Evolutionary conservation across 2,113 vertebrate species (phyloP).

Genomic region (Zapornia atra): DNA sequence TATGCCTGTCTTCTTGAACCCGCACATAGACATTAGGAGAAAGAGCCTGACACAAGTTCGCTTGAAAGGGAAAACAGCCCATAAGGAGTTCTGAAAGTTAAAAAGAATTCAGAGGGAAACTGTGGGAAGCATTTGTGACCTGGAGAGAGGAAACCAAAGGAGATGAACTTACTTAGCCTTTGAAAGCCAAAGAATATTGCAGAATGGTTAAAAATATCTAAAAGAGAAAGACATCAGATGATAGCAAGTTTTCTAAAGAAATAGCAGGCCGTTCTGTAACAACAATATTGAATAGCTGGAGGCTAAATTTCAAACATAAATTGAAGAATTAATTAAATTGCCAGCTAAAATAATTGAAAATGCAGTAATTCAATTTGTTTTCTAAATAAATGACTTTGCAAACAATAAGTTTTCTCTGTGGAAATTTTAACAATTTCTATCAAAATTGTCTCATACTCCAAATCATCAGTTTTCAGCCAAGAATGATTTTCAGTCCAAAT

Average conservation of each 20-base stretch:
- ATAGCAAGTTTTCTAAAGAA: neutral
- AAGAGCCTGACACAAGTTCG: neutral
- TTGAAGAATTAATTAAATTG: slow-evolving; percentile 56
- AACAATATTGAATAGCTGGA: neutral
- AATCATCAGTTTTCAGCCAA: neutral
- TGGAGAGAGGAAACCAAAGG: neutral
- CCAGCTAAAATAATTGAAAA: slow-evolving; percentile 28
- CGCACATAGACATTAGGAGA: neutral
- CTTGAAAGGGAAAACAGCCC: slow-evolving; percentile 6
- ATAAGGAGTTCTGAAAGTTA: neutral
- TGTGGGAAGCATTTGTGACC: neutral
- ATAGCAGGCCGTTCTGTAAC: neutral
- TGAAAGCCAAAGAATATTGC: slow-evolving; percentile 1
- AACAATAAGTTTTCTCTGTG: neutral
- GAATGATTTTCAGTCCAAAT: neutral
- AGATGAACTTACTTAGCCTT: neutral
- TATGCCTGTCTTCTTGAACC: slow-evolving; percentile 17
- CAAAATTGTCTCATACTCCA: neutral
- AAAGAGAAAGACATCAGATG: neutral
- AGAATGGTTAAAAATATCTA: neutral
- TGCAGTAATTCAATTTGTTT: slow-evolving; percentile 17
- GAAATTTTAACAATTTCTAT: neutral
- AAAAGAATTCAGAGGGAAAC: neutral
- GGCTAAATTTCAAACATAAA: slow-evolving; percentile 4
- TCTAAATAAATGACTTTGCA: slow-evolving; percentile 10